Base-by-base conservation (phyloP, 1,140 invertebrate species). In the Drosophila insularis region DNA sequence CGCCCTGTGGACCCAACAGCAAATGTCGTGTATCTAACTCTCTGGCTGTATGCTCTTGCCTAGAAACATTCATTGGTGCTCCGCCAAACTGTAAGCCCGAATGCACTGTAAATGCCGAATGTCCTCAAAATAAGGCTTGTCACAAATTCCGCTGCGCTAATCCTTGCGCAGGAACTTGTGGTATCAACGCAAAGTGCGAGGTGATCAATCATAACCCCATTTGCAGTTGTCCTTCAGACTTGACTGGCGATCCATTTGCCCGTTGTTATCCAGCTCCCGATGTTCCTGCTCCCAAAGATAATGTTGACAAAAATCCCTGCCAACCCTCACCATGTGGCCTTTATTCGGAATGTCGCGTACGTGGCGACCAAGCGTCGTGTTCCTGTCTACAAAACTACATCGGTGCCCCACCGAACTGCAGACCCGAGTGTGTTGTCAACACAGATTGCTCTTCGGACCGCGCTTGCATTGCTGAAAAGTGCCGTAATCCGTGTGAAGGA, bases 1-100 rank as follows among this genome's bases (percentile, higher is more conserved):
- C 95, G 10, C 96, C 96, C 4, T 98, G 97, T 91, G 97, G 97
- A 56, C 94, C 96, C 1, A 95, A 95, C 85, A 96, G 95, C 77
- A 94, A 96, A 79, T 97, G 96, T 84, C 92, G 95, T 17, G 93
- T 95, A 60, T 95, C 95, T 13, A 92, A 93, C 89, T 96, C 95
- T 37, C 94, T 94, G 68, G 95, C 96, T 1, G 94, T 95, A 1
- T 98, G 97, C 78, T 96, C 96, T 11, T 98, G 97, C 91, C 87
- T 97, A 59, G 95, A 96, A 7, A 93, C 94, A 46, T 96, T 95
- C 76, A 93, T 92, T 74, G 95, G 95, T 39, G 94, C 95, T 32
- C 93, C 94, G 50, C 95, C 95, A 31, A 94, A 95, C 75, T 96
- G 95, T 90, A 94, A 94, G 63, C 95, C 95, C 1, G 95, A 96